phyloP scores from a whole-genome alignment of 2,888 invertebrate genomes.

The Silvanus unidentatus region DNA sequence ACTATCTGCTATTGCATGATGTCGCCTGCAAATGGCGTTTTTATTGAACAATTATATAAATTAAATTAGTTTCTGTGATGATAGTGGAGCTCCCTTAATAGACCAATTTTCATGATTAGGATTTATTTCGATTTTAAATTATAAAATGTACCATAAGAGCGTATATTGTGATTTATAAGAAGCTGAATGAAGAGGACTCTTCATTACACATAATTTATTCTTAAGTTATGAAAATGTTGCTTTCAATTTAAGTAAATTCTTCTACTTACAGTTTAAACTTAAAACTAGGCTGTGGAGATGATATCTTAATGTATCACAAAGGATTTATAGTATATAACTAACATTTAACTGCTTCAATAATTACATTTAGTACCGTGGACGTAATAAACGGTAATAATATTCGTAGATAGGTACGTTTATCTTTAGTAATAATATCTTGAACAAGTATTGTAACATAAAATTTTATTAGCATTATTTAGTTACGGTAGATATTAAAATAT shows the following conservation, averaged over 20 bases:
- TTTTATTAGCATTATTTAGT: constrained; percentile 6
- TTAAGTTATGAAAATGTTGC: too few species aligned
- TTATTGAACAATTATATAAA: not conserved
- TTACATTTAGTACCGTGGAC: constrained; percentile 4
- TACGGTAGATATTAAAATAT: constrained; percentile 7
- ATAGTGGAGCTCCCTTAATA: too few species aligned
- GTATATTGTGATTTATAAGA: too few species aligned
- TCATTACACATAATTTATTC: too few species aligned
- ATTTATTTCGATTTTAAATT: too few species aligned
- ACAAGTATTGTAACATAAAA: constrained; percentile 7
- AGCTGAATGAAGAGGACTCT: too few species aligned
- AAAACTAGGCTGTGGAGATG: constrained; percentile 2
- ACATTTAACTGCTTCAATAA: constrained; percentile 10
- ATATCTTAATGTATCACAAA: constrained; percentile 8
- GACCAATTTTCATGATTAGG: too few species aligned
- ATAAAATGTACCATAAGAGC: too few species aligned
- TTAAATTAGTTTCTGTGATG: not conserved
- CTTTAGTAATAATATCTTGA: constrained; percentile 7
- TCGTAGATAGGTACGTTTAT: constrained; percentile 7
- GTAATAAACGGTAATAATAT: constrained; percentile 1
- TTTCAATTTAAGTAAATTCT: too few species aligned
- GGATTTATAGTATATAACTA: constrained; percentile 6
- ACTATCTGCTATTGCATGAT: too few species aligned
- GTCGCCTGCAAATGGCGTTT: not conserved
- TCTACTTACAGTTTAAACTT: too few species aligned